phyloP scores from a whole-genome alignment of 1,140 invertebrate genomes.

The Bradysia coprophila region DNA sequence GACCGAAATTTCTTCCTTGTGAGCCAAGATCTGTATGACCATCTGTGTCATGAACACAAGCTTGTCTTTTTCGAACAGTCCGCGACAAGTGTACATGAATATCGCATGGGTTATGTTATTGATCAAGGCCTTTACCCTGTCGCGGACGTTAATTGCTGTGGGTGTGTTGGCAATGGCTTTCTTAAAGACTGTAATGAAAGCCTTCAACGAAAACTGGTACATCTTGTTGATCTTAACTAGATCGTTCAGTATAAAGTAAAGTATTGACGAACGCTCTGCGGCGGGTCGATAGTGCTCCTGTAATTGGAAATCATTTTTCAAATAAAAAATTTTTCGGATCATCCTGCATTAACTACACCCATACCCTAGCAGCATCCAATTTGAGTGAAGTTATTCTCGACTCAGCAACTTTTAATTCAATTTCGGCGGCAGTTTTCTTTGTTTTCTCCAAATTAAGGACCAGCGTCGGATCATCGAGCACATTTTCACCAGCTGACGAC shows the following conservation, averaged over 20 bases:
- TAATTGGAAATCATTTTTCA: too few relatives aligned
- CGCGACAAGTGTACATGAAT: constrained; percentile 75
- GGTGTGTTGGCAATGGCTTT: constrained; percentile 61
- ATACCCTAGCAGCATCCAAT: constrained; percentile 78
- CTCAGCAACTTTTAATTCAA: constrained; percentile 68
- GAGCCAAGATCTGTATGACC: constrained; percentile 53
- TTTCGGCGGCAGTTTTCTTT: constrained; percentile 81
- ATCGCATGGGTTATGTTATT: constrained; percentile 77
- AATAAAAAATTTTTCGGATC: too few relatives aligned
- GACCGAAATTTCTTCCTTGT: constrained; percentile 42
- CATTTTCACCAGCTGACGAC: constrained; percentile 76
- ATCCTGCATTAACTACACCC: too few relatives aligned
- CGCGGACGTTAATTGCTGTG: constrained; percentile 41
- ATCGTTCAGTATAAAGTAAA: constrained; percentile 92
- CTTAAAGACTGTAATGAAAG: constrained; percentile 83
- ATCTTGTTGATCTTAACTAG: constrained; percentile 86
- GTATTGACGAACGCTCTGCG: constrained; percentile 66
- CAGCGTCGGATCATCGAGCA: constrained; percentile 73
- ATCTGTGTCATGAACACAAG: constrained; percentile 80
- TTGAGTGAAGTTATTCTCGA: constrained; percentile 68
- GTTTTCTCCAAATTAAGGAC: constrained; percentile 88
- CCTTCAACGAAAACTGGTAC: constrained; percentile 92
- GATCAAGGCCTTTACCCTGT: constrained; percentile 61
- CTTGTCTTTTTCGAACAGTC: constrained; percentile 86
- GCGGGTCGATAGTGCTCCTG: constrained; percentile 78